These are phyloP conservation scores for Gadopsis bispinosus DNA, from an alignment of 2,797 vertebrate species.

Conservation along the genomic window DNA sequence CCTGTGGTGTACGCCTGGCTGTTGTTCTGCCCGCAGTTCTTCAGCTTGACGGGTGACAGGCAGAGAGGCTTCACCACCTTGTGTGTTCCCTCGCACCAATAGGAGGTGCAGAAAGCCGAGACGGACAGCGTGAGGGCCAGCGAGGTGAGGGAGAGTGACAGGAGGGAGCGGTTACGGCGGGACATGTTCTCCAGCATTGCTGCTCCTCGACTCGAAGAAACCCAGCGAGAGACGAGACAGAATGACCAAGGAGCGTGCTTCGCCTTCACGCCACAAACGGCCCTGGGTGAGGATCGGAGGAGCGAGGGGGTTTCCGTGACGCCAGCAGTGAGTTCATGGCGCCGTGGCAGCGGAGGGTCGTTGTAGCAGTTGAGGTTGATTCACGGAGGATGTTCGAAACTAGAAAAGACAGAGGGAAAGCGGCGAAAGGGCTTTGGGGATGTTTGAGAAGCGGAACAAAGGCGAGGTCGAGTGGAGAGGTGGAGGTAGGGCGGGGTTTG, in stretches of 20 bases:
- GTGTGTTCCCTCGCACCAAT: conserved; percentile 86
- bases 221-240: not conserved
- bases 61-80: conserved; percentile 88
- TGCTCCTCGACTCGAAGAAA: not conserved
- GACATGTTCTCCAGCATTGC: conserved; percentile 82
- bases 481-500: not conserved
- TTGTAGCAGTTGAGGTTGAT: conserved; percentile 5
- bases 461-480: conserved; percentile 27
- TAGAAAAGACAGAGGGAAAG: conserved; percentile 4
- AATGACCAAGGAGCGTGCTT: not conserved
- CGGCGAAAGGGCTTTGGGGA: conserved; percentile 49
- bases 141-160: conserved; percentile 83
- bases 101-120: conserved; percentile 85
- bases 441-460: conserved; percentile 51
- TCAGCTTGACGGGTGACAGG: conserved; percentile 85
- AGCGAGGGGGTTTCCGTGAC: not conserved
- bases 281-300: conserved; percentile 13
- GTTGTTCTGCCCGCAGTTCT: conserved; percentile 83
- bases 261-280: not conserved
- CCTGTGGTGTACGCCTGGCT: conserved; percentile 82
- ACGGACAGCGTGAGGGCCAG: conserved; percentile 84
- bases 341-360: not conserved
- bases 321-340: not conserved
- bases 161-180: conserved; percentile 79
- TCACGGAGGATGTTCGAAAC: conserved; percentile 24